A percentile compares a stretch with the other conserved stretches of the same genome.
Conservation (phyloP, 2,797 vertebrate genomes). For the Acanthiza pusilla region DNA sequence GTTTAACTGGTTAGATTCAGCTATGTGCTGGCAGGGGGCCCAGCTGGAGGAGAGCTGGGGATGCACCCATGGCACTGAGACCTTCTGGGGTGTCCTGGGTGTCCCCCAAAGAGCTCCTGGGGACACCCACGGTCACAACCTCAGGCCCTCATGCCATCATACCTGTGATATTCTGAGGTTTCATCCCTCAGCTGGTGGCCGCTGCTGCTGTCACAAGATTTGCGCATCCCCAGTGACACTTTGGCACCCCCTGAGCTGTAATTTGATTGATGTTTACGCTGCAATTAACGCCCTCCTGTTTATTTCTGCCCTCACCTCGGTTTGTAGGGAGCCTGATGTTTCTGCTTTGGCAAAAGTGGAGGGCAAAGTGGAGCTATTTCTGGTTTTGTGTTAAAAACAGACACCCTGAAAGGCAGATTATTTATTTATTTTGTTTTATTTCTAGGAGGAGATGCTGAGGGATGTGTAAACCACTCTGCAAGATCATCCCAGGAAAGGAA, state of each 20-base stretch:
- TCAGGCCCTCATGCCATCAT: accelerated
- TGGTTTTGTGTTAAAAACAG: background rate
- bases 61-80: background rate
- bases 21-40: background rate
- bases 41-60: background rate
- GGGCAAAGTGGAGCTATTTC: background rate
- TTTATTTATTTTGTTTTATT: background rate
- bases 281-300: background rate
- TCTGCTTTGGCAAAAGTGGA: background rate
- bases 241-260: background rate
- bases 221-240: background rate
- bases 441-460: background rate
- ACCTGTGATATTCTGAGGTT: accelerated
- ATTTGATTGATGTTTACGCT: background rate
- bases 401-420: background rate
- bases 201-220: background rate
- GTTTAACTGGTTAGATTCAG: background rate
- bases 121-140: accelerated
- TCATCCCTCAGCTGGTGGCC: too few relatives aligned
- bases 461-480: background rate
- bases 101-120: background rate
- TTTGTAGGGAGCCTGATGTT: background rate
- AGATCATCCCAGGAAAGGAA: background rate
- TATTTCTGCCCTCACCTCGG: background rate
- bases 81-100: background rate